A percentile compares a stretch with the other conserved stretches of the same genome.
These are phyloP conservation scores for Aricia artaxerxes DNA, from an alignment of 2,888 invertebrate species.

Conservation along the genomic window DNA sequence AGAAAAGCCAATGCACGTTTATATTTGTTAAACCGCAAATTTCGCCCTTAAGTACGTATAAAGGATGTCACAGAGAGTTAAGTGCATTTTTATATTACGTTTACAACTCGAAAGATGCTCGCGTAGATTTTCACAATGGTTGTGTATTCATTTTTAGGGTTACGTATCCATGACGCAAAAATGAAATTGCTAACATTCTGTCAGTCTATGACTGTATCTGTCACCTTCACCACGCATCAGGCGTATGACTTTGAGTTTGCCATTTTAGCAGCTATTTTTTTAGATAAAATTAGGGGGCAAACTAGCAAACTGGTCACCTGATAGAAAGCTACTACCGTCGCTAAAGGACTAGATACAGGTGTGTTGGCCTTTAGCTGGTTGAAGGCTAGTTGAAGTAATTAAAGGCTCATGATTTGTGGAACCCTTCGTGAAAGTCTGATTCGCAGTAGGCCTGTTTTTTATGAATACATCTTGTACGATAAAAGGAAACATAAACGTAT, in stretches of 20 bases:
- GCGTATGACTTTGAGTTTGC: no score
- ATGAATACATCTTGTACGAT: constrained; percentile 20
- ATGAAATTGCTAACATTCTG: not conserved
- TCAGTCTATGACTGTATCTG: no score
- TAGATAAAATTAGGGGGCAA: no score
- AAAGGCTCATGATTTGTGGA: not conserved
- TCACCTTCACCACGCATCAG: no score
- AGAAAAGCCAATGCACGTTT: constrained; percentile 63
- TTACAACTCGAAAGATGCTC: constrained; percentile 23
- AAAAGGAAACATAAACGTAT: constrained; percentile 28
- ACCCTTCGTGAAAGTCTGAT: not conserved
- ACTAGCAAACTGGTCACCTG: no score
- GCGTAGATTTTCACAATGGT: constrained; percentile 27
- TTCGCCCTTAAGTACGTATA: constrained; percentile 44
- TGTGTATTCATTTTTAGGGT: not conserved
- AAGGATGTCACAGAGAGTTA: constrained; percentile 36
- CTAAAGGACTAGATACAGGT: no score
- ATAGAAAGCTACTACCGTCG: no score
- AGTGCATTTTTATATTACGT: constrained; percentile 37
- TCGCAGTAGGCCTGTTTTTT: not conserved
- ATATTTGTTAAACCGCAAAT: constrained; percentile 48
- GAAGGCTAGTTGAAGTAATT: no score
- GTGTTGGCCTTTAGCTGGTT: no score
- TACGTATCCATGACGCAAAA: not conserved
- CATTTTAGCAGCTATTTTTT: no score